Evolutionary conservation across 2,113 vertebrate genomes (phyloP), one percentile per base, ranked within the genome.

Genomic region (Boulengeromyrus knoepffleri): DNA sequence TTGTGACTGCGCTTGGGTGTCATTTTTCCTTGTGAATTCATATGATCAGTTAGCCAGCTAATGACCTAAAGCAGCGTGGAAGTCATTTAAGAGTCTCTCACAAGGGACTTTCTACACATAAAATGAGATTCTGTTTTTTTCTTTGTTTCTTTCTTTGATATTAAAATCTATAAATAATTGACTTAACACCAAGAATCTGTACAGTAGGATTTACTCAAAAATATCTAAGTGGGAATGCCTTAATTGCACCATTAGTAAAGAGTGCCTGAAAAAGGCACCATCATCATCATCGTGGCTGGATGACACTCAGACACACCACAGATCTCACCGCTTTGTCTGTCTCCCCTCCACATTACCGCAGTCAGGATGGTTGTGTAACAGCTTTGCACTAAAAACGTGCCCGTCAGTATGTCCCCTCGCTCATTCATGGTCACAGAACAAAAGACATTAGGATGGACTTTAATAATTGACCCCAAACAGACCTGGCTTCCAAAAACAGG

Each of bases 381-480:
- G 27, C 17, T 52, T 52, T 39, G 3, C 50, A 36, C 47, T 39
- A 39, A 86, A 49, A 50, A 50, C 1, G 84, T 9, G 21, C 1
- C 47, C 5, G 85, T 87, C 9, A 52, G 50, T 8, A 1, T 52
- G 12, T 2, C n/a, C 12, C 27, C 31, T 56, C 85, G 2, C 56
- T 36, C 52, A 85, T 89, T 85, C 80, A 58, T 85, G 52, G 47
- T 31, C 47, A 47, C 39, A 85, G 80, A 85, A 85, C 89, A 89
- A 85, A 89, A 53, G 10, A 46, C 50, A 85, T 31, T 24, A n/a
- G 36, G 88, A 88, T 5, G 21, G 88, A 89, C 27, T 53, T 50
- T 88, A 88, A 88, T 88, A 88, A 52, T 52, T 50, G 46, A 80
- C 49, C 49, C 36, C 74, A 53, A 31, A 47, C 85, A 53, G 50